Percentiles rank a stretch among this genome's conserved stretches.
Conservation (phyloP, 1,140 invertebrate species). For the Drosophila nebulosa region DNA sequence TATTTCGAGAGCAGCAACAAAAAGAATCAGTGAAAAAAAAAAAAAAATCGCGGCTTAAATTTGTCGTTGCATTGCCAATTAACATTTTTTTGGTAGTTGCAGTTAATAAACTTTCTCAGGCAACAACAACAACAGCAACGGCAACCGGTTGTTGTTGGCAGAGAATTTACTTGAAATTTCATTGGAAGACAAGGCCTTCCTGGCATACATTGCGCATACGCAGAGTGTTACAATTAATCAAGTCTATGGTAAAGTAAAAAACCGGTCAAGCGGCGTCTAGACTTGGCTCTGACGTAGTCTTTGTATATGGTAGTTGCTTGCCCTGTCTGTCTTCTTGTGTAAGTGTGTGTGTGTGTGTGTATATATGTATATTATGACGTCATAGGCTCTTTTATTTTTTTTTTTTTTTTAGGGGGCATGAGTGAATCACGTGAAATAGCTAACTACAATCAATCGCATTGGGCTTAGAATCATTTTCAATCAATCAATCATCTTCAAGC, state of each 20-base stretch:
- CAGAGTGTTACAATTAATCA: constrained; percentile 46
- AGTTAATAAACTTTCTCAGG: constrained; percentile 73
- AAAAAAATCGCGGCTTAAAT: constrained; percentile 9
- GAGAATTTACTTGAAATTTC: constrained; percentile 54
- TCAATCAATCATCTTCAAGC: not conserved
- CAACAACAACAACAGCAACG: no score
- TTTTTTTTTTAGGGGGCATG: not conserved
- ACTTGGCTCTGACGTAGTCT: constrained; percentile 36
- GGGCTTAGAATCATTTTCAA: not conserved
- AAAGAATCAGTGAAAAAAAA: constrained; percentile 57
- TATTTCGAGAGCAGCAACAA: constrained; percentile 47
- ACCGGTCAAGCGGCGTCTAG: constrained; percentile 31
- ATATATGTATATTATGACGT: not conserved
- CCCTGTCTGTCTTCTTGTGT: not conserved
- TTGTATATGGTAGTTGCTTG: not conserved
- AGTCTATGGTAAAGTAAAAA: constrained; percentile 3
- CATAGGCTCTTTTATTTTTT: not conserved
- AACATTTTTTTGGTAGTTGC: constrained; percentile 40
- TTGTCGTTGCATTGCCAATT: constrained; percentile 41
- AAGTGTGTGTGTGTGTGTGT: not conserved
- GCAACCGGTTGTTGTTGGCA: constrained; percentile 27
- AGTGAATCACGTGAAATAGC: not conserved
- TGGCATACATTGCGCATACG: constrained; percentile 73
- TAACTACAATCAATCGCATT: no score
- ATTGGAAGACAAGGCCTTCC: constrained; percentile 50